phyloP scores from a whole-genome alignment of 2,113 vertebrate genomes.

The Acrocephalus kingi region DNA sequence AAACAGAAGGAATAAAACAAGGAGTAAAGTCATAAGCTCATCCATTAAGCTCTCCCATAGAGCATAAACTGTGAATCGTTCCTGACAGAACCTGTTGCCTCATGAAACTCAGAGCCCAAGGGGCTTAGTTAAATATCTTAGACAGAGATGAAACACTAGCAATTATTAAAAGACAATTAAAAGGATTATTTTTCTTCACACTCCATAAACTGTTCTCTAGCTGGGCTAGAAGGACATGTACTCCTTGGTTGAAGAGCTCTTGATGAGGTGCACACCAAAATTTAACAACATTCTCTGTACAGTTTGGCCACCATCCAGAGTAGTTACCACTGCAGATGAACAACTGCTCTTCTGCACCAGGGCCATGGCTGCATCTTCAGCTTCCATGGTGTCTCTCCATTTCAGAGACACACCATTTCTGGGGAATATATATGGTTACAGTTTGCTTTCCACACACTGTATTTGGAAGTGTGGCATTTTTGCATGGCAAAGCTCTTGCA shows the following conservation, averaged over 20 bases:
- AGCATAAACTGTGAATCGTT: neutral
- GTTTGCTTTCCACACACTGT: neutral
- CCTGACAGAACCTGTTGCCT: constrained; percentile 25
- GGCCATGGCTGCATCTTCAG: neutral
- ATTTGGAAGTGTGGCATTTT: neutral
- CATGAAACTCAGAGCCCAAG: neutral
- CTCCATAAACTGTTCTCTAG: neutral
- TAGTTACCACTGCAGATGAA: neutral
- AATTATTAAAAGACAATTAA: constrained; percentile 26
- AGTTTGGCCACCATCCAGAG: neutral
- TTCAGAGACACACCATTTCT: neutral
- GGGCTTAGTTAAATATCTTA: constrained; percentile 19
- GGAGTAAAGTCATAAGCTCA: neutral
- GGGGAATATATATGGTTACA: neutral
- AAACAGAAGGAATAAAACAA: neutral
- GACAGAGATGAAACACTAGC: neutral
- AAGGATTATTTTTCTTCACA: constrained; percentile 30
- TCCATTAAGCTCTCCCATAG: neutral
- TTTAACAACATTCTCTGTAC: neutral
- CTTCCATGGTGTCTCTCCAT: neutral
- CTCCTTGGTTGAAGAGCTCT: neutral
- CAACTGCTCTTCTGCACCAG: neutral
- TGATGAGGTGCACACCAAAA: neutral
- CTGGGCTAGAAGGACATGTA: neutral
- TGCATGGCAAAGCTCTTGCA: neutral